Percentiles rank a stretch among this genome's conserved stretches.
Evolutionary conservation across 2,888 invertebrate genomes (phyloP).

Genomic region (Timandra comae): DNA sequence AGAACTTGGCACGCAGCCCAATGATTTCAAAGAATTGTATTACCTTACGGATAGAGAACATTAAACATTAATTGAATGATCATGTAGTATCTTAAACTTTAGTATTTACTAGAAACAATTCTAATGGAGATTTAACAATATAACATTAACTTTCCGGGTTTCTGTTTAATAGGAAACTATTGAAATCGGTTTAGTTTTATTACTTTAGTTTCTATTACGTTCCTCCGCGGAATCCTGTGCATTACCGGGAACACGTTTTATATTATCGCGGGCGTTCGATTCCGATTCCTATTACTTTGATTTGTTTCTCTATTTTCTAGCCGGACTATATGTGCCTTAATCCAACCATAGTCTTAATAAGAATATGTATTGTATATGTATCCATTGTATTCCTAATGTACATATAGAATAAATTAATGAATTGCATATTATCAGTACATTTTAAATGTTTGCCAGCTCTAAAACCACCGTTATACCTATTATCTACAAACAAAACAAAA

Average conservation of each 20-base stretch:
- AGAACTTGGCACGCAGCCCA: too few relatives aligned
- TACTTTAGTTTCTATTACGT: conserved; percentile 40
- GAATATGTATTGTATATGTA: too few relatives aligned
- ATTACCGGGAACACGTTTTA: conserved; percentile 35
- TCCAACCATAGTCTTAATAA: conserved; percentile 1
- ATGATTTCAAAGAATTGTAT: too few relatives aligned
- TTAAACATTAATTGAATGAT: conserved; percentile 6
- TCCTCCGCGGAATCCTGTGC: conserved; percentile 29
- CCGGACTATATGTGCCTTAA: conserved; percentile 12
- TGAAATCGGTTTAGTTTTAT: conserved; percentile 42
- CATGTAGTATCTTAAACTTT: conserved; percentile 2
- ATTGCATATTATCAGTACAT: too few relatives aligned
- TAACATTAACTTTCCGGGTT: conserved; percentile 37
- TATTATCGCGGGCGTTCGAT: conserved; percentile 29
- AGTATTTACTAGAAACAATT: conserved; percentile 27
- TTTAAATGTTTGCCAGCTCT: conserved; percentile 28
- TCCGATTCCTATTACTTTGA: conserved; percentile 20
- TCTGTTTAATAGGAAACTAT: conserved; percentile 34
- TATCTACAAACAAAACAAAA: conserved; percentile 30
- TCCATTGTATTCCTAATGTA: too few relatives aligned
- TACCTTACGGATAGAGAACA: too few relatives aligned
- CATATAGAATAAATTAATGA: too few relatives aligned
- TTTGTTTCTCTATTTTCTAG: conserved; percentile 20
- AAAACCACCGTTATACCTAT: conserved; percentile 38
- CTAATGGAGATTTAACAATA: conserved; percentile 22